Conservation (phyloP, 2,888 invertebrate species). For the Apantesis nais region DNA sequence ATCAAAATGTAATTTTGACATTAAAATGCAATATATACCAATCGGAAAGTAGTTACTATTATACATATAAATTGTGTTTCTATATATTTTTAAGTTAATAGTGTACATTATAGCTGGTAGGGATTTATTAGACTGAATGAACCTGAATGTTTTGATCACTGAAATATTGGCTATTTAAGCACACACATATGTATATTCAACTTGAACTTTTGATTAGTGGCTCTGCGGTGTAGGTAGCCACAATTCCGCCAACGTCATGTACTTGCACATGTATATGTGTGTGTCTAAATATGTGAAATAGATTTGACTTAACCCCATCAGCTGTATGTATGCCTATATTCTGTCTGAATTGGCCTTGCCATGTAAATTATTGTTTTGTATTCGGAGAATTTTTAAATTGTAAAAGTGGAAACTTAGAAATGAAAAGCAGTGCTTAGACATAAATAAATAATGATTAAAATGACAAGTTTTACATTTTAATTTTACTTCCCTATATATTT, state of each 20-base stretch:
- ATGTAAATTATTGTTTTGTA: conserved; percentile 64
- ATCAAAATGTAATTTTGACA: conserved; percentile 69
- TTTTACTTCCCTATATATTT: conserved; percentile 12
- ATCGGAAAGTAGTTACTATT: conserved; percentile 49
- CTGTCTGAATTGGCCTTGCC: conserved; percentile 74
- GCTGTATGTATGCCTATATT: conserved; percentile 33
- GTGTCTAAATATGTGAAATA: conserved; percentile 2
- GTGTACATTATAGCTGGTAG: conserved; percentile 40
- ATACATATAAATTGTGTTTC: conserved; percentile 43
- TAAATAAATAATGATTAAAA: conserved; percentile 64
- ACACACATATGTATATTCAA: conserved; percentile 23
- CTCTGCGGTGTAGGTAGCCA: too few relatives aligned
- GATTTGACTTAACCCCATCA: conserved; percentile 37
- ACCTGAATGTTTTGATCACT: conserved; percentile 13
- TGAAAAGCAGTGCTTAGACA: conserved; percentile 80
- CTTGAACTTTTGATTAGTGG: too few relatives aligned
- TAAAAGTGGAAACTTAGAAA: conserved; percentile 72
- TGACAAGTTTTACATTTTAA: conserved; percentile 35
- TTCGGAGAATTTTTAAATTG: conserved; percentile 61
- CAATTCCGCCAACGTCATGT: too few relatives aligned
- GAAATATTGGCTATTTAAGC: conserved; percentile 18
- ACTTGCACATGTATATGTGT: too few relatives aligned
- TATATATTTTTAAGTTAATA: conserved; percentile 38
- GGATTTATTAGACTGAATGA: conserved; percentile 38
- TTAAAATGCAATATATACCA: conserved; percentile 48